Evolutionary conservation across 2,113 vertebrate species (phyloP).

Genomic region (Delphinus delphis): DNA sequence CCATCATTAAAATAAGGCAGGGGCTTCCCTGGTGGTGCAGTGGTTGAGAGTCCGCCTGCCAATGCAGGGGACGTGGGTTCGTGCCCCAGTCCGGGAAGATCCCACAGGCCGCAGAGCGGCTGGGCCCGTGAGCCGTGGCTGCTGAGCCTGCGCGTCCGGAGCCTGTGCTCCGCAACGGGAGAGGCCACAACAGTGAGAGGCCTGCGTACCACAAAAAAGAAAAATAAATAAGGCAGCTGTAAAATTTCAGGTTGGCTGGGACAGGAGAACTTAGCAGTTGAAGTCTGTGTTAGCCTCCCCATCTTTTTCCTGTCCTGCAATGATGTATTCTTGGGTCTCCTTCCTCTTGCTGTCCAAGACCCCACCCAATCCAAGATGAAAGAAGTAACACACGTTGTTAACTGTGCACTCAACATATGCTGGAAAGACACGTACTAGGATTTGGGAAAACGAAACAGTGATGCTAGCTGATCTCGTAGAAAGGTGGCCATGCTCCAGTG

Average conservation of each 20-base stretch:
- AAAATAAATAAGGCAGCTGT: background rate
- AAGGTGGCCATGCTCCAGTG: fast-evolving
- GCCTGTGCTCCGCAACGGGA: no score
- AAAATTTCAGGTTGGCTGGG: background rate
- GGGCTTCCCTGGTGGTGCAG: no score
- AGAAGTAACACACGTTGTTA: background rate
- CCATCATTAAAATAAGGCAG: background rate
- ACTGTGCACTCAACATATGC: background rate
- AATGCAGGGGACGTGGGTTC: no score
- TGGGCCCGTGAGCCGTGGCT: no score
- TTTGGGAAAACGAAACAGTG: background rate
- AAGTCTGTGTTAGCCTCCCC: background rate
- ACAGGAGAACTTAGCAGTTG: background rate
- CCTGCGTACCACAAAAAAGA: no score
- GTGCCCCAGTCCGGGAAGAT: no score
- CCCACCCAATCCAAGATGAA: background rate
- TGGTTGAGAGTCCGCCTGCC: no score
- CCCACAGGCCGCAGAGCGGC: no score
- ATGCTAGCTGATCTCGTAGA: background rate
- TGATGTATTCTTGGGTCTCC: background rate
- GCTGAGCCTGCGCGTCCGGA: no score
- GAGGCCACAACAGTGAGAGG: no score
- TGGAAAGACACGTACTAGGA: background rate
- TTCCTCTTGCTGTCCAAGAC: background rate
- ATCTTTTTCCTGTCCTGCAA: background rate